These are phyloP conservation scores for Pelodiscus sinensis DNA, from an alignment of 2,113 vertebrate species.

Conservation along the genomic window DNA sequence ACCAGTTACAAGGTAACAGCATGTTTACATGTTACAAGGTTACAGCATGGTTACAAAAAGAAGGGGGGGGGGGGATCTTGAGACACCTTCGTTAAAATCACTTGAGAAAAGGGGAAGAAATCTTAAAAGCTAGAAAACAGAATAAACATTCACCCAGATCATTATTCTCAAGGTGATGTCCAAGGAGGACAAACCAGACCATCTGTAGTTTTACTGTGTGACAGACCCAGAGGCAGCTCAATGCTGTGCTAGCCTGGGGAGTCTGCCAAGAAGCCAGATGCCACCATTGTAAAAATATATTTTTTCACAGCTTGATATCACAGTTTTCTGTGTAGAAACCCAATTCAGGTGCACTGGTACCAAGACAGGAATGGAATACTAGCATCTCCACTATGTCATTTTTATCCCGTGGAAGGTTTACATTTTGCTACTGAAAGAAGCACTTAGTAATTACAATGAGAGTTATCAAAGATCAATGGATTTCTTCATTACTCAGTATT, in stretches of 20 bases:
- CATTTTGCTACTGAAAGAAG: not conserved
- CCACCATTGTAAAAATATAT: not conserved
- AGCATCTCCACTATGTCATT: rapidly evolving
- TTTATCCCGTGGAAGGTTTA: not conserved
- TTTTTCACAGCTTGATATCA: not conserved
- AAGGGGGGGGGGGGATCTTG: not conserved
- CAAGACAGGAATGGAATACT: not conserved
- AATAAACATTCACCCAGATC: not conserved
- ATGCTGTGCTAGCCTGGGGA: not conserved
- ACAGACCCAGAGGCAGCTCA: not conserved
- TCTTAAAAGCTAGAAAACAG: not conserved
- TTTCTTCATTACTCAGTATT: not conserved
- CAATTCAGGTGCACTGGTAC: not conserved
- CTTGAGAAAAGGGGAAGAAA: not conserved
- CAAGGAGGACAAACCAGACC: not conserved
- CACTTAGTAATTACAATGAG: not conserved
- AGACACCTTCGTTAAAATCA: not conserved
- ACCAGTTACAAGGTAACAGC: not conserved
- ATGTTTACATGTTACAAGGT: not conserved
- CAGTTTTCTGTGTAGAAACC: not conserved
- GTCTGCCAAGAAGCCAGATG: rapidly evolving
- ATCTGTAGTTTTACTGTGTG: not conserved
- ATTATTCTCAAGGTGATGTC: not conserved
- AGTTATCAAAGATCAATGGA: not conserved
- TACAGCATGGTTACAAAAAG: not conserved